phyloP scores from a whole-genome alignment of 1,140 invertebrate species.

The Ooceraea biroi region DNA sequence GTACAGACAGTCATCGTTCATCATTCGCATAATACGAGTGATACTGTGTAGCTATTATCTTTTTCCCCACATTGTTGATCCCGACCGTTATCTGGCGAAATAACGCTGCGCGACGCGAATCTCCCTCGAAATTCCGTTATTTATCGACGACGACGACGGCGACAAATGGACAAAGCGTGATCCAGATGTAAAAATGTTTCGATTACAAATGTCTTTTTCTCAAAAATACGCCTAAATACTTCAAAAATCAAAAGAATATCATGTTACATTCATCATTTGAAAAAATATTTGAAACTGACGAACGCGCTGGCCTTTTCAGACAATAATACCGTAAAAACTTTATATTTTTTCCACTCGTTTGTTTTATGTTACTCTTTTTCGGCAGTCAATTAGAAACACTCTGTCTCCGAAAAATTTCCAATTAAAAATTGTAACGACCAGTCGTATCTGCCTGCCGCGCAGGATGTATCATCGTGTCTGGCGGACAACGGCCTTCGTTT shows the following conservation, averaged over 20 bases:
- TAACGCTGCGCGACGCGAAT: neutral
- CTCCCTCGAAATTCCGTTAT: constrained; percentile 13
- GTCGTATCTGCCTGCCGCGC: neutral
- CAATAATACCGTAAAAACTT: constrained; percentile 3
- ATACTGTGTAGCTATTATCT: constrained; percentile 39
- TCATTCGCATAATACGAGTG: constrained; percentile 61
- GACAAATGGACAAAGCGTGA: neutral
- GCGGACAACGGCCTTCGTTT: constrained; percentile 29
- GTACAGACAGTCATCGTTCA: constrained; percentile 67
- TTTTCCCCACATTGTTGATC: constrained; percentile 46
- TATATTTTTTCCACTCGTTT: constrained; percentile 4
- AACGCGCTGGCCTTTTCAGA: neutral
- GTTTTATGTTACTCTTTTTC: neutral
- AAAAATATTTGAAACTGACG: constrained; percentile 1
- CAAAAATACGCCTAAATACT: neutral
- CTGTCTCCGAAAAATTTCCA: constrained; percentile 43
- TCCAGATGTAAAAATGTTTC: neutral
- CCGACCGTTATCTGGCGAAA: neutral
- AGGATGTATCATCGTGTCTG: constrained; percentile 10
- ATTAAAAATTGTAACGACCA: constrained; percentile 58
- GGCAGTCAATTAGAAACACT: constrained; percentile 41
- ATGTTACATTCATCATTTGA: neutral
- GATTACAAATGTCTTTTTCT: neutral
- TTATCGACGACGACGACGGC: neutral
- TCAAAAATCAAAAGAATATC: neutral